phyloP scores from a whole-genome alignment of 35 echinoderm and acorn worm genomes.

The Chiridota heheva region DNA sequence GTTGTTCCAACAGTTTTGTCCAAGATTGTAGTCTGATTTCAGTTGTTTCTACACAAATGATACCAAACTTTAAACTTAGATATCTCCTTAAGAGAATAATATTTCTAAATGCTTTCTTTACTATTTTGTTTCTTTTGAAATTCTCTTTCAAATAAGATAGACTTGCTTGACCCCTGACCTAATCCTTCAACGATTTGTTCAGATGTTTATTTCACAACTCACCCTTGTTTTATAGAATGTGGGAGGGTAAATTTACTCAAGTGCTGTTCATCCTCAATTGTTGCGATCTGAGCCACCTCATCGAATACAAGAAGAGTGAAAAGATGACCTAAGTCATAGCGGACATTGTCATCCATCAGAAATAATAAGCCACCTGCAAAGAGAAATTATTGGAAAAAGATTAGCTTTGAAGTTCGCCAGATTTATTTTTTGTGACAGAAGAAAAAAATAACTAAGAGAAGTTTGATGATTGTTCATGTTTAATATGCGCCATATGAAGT shows the following conservation, averaged over 20 bases:
- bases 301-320: slow-evolving; percentile 67
- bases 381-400: neutral
- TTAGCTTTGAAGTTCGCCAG: neutral
- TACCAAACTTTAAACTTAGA: too few relatives aligned
- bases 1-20: too few relatives aligned
- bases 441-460: neutral
- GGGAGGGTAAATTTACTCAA: slow-evolving; percentile 53
- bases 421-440: neutral
- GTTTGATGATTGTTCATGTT: neutral
- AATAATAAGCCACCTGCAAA: slow-evolving; percentile 59
- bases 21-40: too few relatives aligned
- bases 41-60: too few relatives aligned
- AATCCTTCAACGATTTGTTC: too few relatives aligned
- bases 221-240: slow-evolving; percentile 53
- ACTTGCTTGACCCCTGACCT: too few relatives aligned
- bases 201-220: too few relatives aligned
- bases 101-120: too few relatives aligned
- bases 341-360: slow-evolving; percentile 43
- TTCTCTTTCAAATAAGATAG: too few relatives aligned
- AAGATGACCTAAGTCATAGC: slow-evolving; percentile 55
- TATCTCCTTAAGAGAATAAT: too few relatives aligned
- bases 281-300: slow-evolving; percentile 43
- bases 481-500: too few relatives aligned
- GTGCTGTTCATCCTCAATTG: neutral
- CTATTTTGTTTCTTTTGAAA: too few relatives aligned